These are phyloP conservation scores for Varanus komodoensis DNA, from an alignment of 2,113 vertebrate genomes.

Conservation along the genomic window DNA sequence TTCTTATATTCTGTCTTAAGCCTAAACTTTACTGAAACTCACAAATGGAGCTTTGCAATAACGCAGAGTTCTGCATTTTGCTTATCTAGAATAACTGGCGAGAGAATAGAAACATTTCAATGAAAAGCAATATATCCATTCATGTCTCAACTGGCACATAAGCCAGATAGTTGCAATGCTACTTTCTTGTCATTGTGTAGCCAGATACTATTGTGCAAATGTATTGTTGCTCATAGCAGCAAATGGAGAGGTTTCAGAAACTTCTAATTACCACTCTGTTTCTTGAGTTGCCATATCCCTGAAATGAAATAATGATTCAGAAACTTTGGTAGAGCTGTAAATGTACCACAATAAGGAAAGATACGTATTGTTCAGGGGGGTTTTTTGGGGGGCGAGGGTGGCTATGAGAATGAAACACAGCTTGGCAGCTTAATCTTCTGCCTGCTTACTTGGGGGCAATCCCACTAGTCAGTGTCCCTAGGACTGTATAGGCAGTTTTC, in stretches of 20 bases:
- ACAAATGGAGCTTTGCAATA: neutral
- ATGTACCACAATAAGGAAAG: neutral
- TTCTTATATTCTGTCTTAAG: neutral
- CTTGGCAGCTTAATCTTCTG: neutral
- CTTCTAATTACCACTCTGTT: neutral
- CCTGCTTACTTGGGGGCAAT: neutral
- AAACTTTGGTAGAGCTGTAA: neutral
- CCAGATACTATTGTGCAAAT: neutral
- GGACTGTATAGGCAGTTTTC: neutral
- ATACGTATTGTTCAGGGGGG: too few species aligned
- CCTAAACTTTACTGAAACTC: neutral
- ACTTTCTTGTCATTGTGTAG: neutral
- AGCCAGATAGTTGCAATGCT: neutral
- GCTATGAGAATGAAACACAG: neutral
- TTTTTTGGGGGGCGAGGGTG: too few species aligned
- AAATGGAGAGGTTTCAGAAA: neutral
- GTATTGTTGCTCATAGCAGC: neutral
- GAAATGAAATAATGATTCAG: neutral
- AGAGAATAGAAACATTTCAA: neutral
- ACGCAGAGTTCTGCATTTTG: neutral
- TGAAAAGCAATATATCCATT: constrained; percentile 19
- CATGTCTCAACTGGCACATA: neutral
- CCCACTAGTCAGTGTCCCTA: neutral
- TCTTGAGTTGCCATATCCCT: neutral
- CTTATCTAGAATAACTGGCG: neutral